Evolutionary conservation across 2,888 invertebrate species (phyloP).

Genomic region (Drosophila suboccidentalis): DNA sequence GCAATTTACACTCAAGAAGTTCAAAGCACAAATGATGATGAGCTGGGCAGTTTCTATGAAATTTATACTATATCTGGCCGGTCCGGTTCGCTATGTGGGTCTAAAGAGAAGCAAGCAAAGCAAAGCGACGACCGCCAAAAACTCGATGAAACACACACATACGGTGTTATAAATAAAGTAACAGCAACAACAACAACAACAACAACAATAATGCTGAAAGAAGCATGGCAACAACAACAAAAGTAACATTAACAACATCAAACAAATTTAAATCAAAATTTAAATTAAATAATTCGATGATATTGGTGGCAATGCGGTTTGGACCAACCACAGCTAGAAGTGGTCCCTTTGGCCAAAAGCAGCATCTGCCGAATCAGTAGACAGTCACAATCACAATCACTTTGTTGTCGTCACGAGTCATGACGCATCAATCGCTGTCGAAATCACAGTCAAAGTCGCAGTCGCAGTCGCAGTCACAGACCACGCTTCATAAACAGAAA

Average conservation of each 20-base stretch:
- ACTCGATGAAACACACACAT: constrained; percentile 68
- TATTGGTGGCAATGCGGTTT: constrained; percentile 39
- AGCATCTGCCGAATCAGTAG: constrained; percentile 14
- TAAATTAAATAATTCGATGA: constrained; percentile 70
- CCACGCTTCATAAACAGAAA: constrained; percentile 15
- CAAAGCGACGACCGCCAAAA: constrained; percentile 75
- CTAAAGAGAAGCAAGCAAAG: constrained; percentile 66
- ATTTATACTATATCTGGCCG: constrained; percentile 83
- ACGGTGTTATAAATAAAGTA: constrained; percentile 68
- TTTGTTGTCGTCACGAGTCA: constrained; percentile 36
- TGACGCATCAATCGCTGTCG: constrained; percentile 28
- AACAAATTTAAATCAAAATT: constrained; percentile 72
- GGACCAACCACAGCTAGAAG: constrained; percentile 41
- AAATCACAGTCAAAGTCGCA: constrained; percentile 10
- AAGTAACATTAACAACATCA: constrained; percentile 57
- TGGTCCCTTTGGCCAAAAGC: constrained; percentile 23
- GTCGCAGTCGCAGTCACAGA: constrained; percentile 10
- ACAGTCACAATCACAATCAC: constrained; percentile 32
- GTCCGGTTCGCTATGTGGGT: constrained; percentile 74
- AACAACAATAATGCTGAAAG: constrained; percentile 31
- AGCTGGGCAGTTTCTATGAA: constrained; percentile 82
- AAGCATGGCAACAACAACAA: constrained; percentile 36
- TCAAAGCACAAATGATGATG: constrained; percentile 85
- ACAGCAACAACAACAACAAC: constrained; percentile 54
- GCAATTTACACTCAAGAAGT: constrained; percentile 83